phyloP scores from a whole-genome alignment of 2,888 invertebrate species.

The Nesidiocoris tenuis region DNA sequence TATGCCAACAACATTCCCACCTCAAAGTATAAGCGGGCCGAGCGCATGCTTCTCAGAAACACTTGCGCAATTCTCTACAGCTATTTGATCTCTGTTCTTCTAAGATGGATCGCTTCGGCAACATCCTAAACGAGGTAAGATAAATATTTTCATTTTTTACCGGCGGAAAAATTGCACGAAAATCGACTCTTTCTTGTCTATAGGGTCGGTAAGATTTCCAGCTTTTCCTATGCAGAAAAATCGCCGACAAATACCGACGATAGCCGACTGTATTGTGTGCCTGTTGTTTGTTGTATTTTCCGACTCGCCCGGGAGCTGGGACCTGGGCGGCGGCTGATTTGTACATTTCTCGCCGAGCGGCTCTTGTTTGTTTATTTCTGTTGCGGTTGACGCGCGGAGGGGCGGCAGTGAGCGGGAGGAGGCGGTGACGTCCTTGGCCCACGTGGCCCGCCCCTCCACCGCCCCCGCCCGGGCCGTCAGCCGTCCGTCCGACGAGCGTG shows the following conservation, averaged over 20 bases:
- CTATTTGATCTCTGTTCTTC: conserved; percentile 50
- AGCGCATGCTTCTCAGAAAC: conserved; percentile 50
- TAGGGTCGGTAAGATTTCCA: no score
- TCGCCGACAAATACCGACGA: background rate
- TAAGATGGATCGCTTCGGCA: conserved; percentile 50
- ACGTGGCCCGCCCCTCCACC: conserved; percentile 37
- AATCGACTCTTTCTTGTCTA: no score
- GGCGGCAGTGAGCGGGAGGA: background rate
- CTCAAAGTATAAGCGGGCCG: conserved; percentile 49
- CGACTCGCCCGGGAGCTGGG: background rate
- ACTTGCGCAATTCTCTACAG: conserved; percentile 50
- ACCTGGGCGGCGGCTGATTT: background rate
- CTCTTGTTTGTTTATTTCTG: background rate
- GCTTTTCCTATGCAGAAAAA: background rate
- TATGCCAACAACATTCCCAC: conserved; percentile 50
- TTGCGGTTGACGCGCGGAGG: conserved; percentile 1
- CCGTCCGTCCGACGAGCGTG: background rate
- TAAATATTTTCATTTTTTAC: conserved; percentile 46
- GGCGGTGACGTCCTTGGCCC: conserved; percentile 14
- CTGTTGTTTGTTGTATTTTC: background rate
- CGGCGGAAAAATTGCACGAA: background rate
- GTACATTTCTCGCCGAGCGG: background rate
- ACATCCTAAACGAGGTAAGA: conserved; percentile 50
- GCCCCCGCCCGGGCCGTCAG: conserved; percentile 3
- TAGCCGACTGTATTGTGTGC: no score